Conservation (phyloP, 2,797 vertebrate species). For the Melanotaenia nigrans region DNA sequence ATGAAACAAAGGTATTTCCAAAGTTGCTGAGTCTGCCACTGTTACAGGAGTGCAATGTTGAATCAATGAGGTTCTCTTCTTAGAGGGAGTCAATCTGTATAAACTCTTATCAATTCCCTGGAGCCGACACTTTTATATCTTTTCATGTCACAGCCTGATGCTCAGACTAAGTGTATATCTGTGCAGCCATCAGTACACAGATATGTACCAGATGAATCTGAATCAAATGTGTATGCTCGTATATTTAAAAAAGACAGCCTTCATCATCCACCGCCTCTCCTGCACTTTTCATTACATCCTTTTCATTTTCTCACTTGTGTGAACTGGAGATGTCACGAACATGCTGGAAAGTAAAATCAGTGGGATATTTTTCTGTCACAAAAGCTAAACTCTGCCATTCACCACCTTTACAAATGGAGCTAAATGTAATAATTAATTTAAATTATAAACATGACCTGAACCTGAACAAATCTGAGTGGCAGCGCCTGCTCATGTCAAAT, state of each 20-base stretch:
- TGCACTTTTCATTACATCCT: conserved; percentile 64
- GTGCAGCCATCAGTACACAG: background rate
- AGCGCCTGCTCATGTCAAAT: conserved; percentile 23
- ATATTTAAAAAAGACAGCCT: conserved; percentile 8
- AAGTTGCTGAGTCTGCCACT: background rate
- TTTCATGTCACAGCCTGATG: background rate
- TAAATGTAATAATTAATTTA: conserved; percentile 16
- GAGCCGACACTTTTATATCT: background rate
- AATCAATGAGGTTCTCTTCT: background rate
- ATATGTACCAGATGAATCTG: conserved; percentile 3
- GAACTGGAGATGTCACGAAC: conserved; percentile 51
- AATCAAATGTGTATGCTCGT: conserved; percentile 6
- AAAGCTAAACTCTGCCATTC: conserved; percentile 18
- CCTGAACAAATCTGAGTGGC: background rate
- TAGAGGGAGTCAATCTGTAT: conserved; percentile 2
- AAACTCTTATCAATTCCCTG: background rate
- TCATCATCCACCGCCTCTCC: conserved; percentile 29
- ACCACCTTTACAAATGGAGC: background rate
- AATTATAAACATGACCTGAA: conserved; percentile 14
- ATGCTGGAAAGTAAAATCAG: conserved; percentile 25
- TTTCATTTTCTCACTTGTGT: conserved; percentile 11
- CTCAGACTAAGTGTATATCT: background rate
- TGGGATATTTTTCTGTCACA: conserved; percentile 18
- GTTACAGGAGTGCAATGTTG: background rate
- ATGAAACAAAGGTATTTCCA: background rate